Conservation (phyloP, 1,140 invertebrate genomes). For the Dreissena rostriformis region DNA sequence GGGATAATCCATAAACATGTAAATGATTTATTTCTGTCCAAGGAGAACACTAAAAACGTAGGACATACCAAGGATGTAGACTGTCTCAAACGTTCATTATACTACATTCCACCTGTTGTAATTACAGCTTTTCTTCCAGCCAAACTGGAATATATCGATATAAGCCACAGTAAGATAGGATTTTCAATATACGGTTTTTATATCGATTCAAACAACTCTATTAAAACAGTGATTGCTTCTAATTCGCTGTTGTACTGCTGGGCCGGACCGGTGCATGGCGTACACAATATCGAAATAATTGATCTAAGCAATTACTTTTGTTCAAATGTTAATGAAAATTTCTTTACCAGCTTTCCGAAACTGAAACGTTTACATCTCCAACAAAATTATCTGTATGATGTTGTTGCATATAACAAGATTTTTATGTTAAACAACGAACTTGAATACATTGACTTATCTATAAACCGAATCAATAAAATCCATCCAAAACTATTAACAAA, state of each 20-base stretch:
- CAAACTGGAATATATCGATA: slow-evolving; percentile 12
- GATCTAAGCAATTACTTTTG: slow-evolving; percentile 11
- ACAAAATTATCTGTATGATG: neutral
- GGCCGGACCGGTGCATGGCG: slow-evolving; percentile 22
- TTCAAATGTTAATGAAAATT: neutral
- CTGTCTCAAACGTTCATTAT: neutral
- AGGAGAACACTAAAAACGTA: neutral
- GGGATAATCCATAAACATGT: neutral
- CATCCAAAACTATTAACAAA: neutral
- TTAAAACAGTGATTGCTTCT: neutral
- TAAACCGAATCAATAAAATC: neutral
- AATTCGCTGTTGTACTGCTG: slow-evolving; percentile 22
- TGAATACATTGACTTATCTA: slow-evolving; percentile 4
- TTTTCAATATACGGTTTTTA: slow-evolving; percentile 5
- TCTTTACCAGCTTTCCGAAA: neutral
- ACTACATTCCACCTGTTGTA: slow-evolving; percentile 9
- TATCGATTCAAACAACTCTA: neutral
- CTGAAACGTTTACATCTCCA: neutral
- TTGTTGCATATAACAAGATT: neutral
- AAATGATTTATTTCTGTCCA: neutral
- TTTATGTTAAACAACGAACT: neutral
- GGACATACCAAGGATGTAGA: neutral
- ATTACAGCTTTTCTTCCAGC: slow-evolving; percentile 4
- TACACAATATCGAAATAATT: slow-evolving; percentile 5
- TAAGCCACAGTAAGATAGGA: slow-evolving; percentile 23